Evolutionary conservation across 2,797 vertebrate species (phyloP), one percentile per base, ranked within the genome.

Genomic region (Falco biarmicus): DNA sequence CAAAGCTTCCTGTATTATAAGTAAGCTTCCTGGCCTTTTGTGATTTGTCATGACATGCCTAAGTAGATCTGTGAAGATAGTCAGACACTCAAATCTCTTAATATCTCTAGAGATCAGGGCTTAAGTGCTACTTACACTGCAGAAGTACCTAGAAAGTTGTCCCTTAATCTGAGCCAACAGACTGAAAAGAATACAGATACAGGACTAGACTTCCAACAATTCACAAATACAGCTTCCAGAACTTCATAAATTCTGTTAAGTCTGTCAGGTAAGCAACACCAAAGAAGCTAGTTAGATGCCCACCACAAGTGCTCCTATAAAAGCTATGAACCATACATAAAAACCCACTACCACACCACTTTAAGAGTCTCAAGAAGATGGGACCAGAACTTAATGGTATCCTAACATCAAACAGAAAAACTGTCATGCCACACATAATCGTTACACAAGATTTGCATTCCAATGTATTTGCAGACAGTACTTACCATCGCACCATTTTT

Each of bases 121-220:
- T 96, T 92, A 96, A 95, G 60, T 34, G 60, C 87, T 89, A 93
- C 82, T 92, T 93, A 93, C 37, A 95, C 87, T 57, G 80, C 84
- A 78, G 10, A 94, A 94, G 50, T 68, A 91, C 71, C 84, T 87
- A 96, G 92, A 96, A 97, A 96, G 92, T 83, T 92, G 92, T 83
- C 78, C 65, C 75, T 83, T 96, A 94, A 96, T 95, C 92, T 83
- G 60, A 48, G 90, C 65, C 68, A 91, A 47, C 7, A 53, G 31
- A 25, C 61, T 39, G 63, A 83, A 68, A 86, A 68, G 87, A 89
- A 47, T 1, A 47, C 10, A 80, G 56, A 26, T 6, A 60, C 15
- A 75, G 43, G 61, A 47, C 79, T 13, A 31, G n/a, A 68, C 51
- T 91, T 64, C 78, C 76, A 93, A 41, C 50, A 5, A 0, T 15